These are phyloP conservation scores for Phoxinus dragarum DNA, from an alignment of 2,797 vertebrate species.

Conservation along the genomic window DNA sequence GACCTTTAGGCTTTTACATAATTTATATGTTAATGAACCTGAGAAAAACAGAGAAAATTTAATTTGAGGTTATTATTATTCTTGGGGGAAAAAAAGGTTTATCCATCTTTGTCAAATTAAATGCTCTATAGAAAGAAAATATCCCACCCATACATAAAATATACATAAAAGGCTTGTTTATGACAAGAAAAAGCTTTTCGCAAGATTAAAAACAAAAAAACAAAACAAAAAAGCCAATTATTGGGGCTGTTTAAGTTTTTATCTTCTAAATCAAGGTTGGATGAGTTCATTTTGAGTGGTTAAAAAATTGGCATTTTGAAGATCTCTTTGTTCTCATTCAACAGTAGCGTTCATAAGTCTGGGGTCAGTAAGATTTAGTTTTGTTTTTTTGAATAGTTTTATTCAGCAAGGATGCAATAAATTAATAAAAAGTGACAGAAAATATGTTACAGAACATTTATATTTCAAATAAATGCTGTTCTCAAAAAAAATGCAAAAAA, in stretches of 20 bases:
- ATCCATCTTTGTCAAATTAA: neutral
- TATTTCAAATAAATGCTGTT: neutral
- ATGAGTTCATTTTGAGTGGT: neutral
- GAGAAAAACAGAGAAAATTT: neutral
- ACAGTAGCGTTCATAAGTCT: neutral
- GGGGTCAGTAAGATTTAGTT: neutral
- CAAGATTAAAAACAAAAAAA: neutral
- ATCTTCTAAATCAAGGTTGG: neutral
- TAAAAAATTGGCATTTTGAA: neutral
- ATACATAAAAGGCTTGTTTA: neutral
- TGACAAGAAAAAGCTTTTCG: neutral
- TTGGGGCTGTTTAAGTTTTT: neutral
- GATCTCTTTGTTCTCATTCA: neutral
- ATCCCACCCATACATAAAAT: neutral
- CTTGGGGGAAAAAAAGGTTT: neutral
- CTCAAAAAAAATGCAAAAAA: neutral
- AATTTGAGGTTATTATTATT: neutral
- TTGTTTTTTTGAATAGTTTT: neutral
- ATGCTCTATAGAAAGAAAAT: neutral
- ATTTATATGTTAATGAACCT: conserved; percentile 7
- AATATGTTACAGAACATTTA: neutral
- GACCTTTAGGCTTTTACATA: neutral
- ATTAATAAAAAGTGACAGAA: neutral
- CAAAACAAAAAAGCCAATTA: neutral
- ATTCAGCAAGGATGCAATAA: neutral